A percentile compares a stretch with the other conserved stretches of the same genome.
Conservation (phyloP, 2,797 vertebrate genomes). For the Gastrophryne carolinensis region DNA sequence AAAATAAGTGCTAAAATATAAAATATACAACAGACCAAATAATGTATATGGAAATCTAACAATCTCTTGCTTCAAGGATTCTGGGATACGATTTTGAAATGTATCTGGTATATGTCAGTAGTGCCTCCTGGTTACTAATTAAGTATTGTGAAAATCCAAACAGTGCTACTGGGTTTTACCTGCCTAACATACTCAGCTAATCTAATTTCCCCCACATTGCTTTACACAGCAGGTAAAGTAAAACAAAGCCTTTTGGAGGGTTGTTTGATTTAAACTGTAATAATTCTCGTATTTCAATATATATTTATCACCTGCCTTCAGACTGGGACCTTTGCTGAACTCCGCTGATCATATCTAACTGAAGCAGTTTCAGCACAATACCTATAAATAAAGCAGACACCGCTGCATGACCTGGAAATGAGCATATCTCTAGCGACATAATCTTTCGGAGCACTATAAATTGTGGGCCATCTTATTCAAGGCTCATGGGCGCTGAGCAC, state of each 20-base stretch:
- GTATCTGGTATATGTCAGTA: no score
- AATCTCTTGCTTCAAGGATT: no score
- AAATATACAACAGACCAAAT: no score
- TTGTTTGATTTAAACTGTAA: not conserved
- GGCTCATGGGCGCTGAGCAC: constrained; percentile 53
- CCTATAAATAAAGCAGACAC: constrained; percentile 72
- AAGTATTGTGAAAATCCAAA: no score
- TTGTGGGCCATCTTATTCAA: constrained; percentile 47
- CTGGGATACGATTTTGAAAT: no score
- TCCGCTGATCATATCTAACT: constrained; percentile 65
- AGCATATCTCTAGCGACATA: constrained; percentile 59
- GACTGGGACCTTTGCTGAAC: constrained; percentile 64
- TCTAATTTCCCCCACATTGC: no score
- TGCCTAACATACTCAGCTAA: no score
- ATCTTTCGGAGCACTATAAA: constrained; percentile 59
- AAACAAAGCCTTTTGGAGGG: not conserved
- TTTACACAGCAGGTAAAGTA: no score
- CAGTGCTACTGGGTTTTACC: no score
- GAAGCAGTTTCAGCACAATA: constrained; percentile 70
- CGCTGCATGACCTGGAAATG: constrained; percentile 69
- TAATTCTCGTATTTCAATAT: not conserved
- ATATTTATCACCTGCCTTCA: constrained; percentile 55
- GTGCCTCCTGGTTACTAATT: no score
- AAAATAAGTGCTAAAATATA: no score
- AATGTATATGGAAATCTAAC: no score